Evolutionary conservation across 2,888 invertebrate species (phyloP), one percentile per base, ranked within the genome.

Genomic region (Leptodirus hochenwartii): DNA sequence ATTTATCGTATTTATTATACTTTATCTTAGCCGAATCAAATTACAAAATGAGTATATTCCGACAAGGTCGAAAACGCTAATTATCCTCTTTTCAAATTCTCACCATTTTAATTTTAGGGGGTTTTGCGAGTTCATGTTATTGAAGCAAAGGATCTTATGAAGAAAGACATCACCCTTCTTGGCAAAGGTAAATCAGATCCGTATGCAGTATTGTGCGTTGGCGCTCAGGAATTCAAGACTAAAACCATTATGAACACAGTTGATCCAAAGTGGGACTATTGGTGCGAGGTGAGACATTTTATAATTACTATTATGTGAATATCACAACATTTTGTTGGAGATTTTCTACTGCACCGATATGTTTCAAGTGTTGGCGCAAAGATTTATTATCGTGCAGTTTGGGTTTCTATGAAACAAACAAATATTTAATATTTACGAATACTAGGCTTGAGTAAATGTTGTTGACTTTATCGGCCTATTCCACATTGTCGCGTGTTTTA

Each of bases 101-200:
- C n/a, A 8, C 20, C 20, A 8, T 20, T 20, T n/a, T n/a, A n/a
- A n/a, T 50, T 58, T 6, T 45, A 95, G 88, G 96, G 98, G 35
- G 81, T 96, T 20, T 60, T 98, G 31, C 68, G 95, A 39, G 79
- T 98, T 31, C 87, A 93, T 53, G 76, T 96, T 6, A 75, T 95
- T 5, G 90, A 90, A 62, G 96, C 90, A 5, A 80, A 82, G 52
- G 81, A 96, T 55, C 66, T 98, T 13, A 88, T 90, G 77, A 93
- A 85, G 54, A 91, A 88, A 58, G 98, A 98, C 54, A 78, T 93
- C 27, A 72, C 84, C 25, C 65, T 96, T 53, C 55, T 95, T 45
- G 88, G 87, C 50, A 64, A 71, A 59, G 90, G 93, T 50, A 95
- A 95, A 62, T 93, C 93, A 1, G 96, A 98, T 65, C 96, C 98